Base-by-base conservation (phyloP, 2,797 vertebrate genomes). In the Notoglanidium macrostoma region DNA sequence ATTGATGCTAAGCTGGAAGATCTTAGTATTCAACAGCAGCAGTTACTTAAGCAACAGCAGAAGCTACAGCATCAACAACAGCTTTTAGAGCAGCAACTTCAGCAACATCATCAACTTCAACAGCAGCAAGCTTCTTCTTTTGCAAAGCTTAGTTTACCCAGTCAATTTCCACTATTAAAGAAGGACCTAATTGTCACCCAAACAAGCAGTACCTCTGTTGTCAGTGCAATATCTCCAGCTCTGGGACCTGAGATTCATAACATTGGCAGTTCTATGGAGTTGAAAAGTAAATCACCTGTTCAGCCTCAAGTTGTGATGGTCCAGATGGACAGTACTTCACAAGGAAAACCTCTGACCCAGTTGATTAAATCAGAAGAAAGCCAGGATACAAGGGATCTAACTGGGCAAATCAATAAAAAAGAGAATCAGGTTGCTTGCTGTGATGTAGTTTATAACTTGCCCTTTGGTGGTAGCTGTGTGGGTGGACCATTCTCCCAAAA, bases 381-480 rank as follows among this genome's bases (percentile, higher is more conserved):
- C 67, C 95, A 95, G 78, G 97, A 96, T 4, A 96, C 96, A 67
- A 90, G 98, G 92, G 97, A 98, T 93, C 95, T 99, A 77, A 97
- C 96, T 0, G 97, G 96, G 17, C 96, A 96, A 92, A 94, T 99
- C 89, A 97, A 98, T 40, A 40, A 40, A 93, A 91, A 98, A 0
- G 99, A 99, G 91, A 98, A 95, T 93, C 98, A 98, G 89, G 94
- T 97, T 83, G 97, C 96, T 1, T 99, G 99, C 91, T 99, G 99
- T 61, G 98, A 99, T 74, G 95, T 99, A 91, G 98, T 99, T 93
- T 99, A 99, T 92, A 97, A 97, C 90, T 96, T 99, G 87, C 98
- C 98, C 70, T 99, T 99, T 10, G 96, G 97, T 9, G 93, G 97
- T 84, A 99, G 95, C 91, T 99, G 98, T 93, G 95, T 96, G 0